Evolutionary conservation across 1,140 invertebrate species (phyloP), one percentile per base, ranked within the genome.

Genomic region (Tachypleus tridentatus): DNA sequence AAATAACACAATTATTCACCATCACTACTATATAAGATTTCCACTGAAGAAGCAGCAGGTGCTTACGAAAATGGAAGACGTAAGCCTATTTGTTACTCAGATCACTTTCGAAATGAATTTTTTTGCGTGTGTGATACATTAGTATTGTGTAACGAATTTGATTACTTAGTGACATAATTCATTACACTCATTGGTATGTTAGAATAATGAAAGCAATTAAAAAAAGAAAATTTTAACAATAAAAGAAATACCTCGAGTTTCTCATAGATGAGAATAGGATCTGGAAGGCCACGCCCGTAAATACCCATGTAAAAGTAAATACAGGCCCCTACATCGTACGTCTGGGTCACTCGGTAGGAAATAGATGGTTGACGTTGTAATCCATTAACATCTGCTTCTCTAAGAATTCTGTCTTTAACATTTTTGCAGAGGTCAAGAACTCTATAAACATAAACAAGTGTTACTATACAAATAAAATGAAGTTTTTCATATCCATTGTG

Each of bases 251-350:
- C 81, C 77, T 85, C 81, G 70, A 85, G 82, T 56, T 85, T 76
- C 71, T 96, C 90, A 77, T 94, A 96, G 0, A 86, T 78, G 10
- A 82, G 76, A 3, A 96, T 84, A 0, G 93, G 89, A 76, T 93
- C 82, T 29, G 76, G 69, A 10, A 87, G 76, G 6, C 82, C 78
- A 4, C 75, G 73, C 74, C 87, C 88, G 74, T 90, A 93, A 77
- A 96, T 95, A 0, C 84, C 96, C 80, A 98, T 93, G 76, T 99
- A 99, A 77, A 99, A 98, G 76, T 99, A 99, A 61, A 98, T 87
- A 76, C 94, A 97, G 71, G 94, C 95, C 0, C 97, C 96, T 3
- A 88, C 86, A 76, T 99, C 97, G 73, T 99, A 97, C 2, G 93
- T 95, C 78, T 99, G 96, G 4, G 95, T 98, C 0, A 98, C 88